Evolutionary conservation across 1,140 invertebrate species (phyloP).

Genomic region (Neodiprion virginianus): DNA sequence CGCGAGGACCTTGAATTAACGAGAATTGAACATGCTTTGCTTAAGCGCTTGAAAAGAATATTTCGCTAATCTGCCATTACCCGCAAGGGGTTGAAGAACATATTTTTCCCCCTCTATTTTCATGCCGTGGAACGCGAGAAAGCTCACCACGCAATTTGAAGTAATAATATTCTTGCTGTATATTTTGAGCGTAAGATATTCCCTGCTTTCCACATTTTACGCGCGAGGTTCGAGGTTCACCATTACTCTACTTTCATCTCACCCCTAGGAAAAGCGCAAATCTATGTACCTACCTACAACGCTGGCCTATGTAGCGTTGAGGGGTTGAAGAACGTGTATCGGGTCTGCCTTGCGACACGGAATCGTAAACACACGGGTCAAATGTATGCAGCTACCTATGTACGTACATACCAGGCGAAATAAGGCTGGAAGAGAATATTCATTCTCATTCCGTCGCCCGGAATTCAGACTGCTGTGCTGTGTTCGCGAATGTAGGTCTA

Average conservation of each 20-base stretch:
- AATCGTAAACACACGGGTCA: neutral
- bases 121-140: too few species aligned
- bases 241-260: neutral
- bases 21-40: neutral
- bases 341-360: too few species aligned
- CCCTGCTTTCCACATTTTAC: too few species aligned
- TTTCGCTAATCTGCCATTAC: neutral
- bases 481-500: conserved; percentile 1
- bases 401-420: neutral
- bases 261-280: neutral
- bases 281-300: too few species aligned
- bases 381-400: neutral
- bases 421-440: conserved; percentile 29
- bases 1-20: neutral
- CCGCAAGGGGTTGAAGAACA: neutral
- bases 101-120: neutral
- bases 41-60: neutral
- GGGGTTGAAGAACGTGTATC: too few species aligned
- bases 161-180: too few species aligned
- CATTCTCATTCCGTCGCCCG: conserved; percentile 33
- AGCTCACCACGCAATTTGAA: too few species aligned
- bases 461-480: conserved; percentile 32
- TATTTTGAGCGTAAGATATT: too few species aligned
- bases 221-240: neutral
- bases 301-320: too few species aligned